phyloP scores from a whole-genome alignment of 30 jellyfish, hydroid and myxozoan genomes.

The Hydractinia symbiolongicarpus region DNA sequence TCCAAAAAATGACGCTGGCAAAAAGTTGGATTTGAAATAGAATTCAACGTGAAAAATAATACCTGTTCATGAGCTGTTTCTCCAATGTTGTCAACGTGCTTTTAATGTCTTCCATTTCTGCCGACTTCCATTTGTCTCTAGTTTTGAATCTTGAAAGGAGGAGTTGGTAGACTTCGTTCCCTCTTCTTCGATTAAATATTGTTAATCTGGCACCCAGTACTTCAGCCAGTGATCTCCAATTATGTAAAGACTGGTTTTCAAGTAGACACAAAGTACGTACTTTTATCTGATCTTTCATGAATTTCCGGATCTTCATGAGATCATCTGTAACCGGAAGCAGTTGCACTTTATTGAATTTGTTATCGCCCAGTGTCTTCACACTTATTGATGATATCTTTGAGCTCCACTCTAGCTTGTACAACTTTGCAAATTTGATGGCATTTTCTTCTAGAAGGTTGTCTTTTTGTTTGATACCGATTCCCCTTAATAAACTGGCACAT shows the following conservation, averaged over 20 bases:
- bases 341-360: conserved; percentile 12
- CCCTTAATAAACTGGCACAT: conserved; percentile 31
- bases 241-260: background rate
- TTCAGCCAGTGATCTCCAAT: conserved; percentile 15
- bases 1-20: no score
- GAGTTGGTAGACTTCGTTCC: conserved; percentile 28
- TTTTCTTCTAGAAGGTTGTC: conserved; percentile 3
- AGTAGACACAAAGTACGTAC: conserved; percentile 2
- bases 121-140: conserved; percentile 8
- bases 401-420: conserved; percentile 28
- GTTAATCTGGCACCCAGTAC: conserved; percentile 17
- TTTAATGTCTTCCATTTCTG: conserved; percentile 22
- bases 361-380: conserved; percentile 26
- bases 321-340: conserved; percentile 35
- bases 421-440: conserved; percentile 12
- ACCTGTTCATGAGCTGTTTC: conserved; percentile 34
- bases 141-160: conserved; percentile 7
- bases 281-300: conserved; percentile 6
- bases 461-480: conserved; percentile 18
- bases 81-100: conserved; percentile 24
- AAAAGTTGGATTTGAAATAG: no score
- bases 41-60: background rate
- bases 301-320: conserved; percentile 25
- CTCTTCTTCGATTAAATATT: conserved; percentile 34
- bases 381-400: conserved; percentile 18